Base-by-base conservation (phyloP, 2,888 invertebrate species). In the Diachrysia chrysitis region DNA sequence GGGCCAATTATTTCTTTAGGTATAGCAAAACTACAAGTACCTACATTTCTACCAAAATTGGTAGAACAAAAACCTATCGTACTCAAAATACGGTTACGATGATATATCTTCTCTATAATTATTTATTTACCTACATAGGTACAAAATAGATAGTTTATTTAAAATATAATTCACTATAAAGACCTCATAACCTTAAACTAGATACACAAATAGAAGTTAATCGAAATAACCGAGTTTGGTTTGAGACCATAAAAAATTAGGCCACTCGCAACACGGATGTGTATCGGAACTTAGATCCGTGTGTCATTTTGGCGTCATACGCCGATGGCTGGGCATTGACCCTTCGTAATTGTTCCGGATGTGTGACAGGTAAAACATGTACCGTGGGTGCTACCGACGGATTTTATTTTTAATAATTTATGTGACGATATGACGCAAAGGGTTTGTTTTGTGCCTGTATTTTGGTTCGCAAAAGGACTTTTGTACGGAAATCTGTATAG, bases 321-420 rank as follows among this genome's bases (percentile, higher is more conserved):
- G 69, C 84, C 81, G 89, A 29, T 81, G 86, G 76, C 62, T 80
- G 80, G 78, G 83, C 93, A 82, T 88, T 91, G 92, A 93, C 87
- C 94, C 83, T 86, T 69, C 76, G 77, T 89, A 87, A 87, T 89
- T 89, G 90, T 88, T 86, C 93, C 91, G 93, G 92, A 92, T 90
- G 89, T 89, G 90, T 87, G 91, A 91, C 92, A 92, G 89, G 89
- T 89, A 88, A 58, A 62, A 62, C 46, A n/a, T n/a, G 53, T 53
- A 56, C 63, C 65, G 81, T 80, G 79, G 77, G 77, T 75, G 81
- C 57, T 61, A 62, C 70, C 66, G 62, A 76, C 76, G 63, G 59
- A 80, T 76, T 76, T 78, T 76, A 73, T 73, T 71, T 76, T 78
- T 69, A 73, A 72, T 77, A 61, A 58, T 53, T 70, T n/a, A 35